Conservation (phyloP, 2,113 vertebrate species). For the Lophura nycthemera region DNA sequence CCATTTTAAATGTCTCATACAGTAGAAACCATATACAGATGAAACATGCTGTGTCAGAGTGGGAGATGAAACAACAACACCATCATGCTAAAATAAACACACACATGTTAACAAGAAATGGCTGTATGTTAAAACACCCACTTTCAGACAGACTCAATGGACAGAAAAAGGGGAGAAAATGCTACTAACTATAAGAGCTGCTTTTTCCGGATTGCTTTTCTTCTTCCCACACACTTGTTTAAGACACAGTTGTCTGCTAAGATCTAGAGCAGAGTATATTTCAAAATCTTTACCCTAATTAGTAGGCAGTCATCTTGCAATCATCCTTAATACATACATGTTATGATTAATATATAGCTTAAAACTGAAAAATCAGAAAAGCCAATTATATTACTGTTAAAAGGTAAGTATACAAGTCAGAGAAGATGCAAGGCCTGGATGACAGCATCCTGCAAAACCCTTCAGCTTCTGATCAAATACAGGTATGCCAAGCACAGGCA, state of each 20-base stretch:
- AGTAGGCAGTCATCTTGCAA: slow-evolving; percentile 69
- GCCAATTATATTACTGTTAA: background rate
- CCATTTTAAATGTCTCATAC: slow-evolving; percentile 77
- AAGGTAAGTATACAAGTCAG: background rate
- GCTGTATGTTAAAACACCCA: slow-evolving; percentile 78
- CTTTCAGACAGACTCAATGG: slow-evolving; percentile 76
- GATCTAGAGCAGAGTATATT: slow-evolving; percentile 73
- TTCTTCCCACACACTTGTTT: slow-evolving; percentile 78
- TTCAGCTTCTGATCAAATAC: background rate
- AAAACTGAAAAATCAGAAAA: slow-evolving; percentile 26
- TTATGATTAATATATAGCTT: background rate
- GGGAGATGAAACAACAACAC: slow-evolving; percentile 74
- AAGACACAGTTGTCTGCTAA: slow-evolving; percentile 73
- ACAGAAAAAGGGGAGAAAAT: slow-evolving; percentile 69
- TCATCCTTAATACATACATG: background rate
- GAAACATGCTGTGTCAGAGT: slow-evolving; percentile 83
- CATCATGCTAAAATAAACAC: slow-evolving; percentile 79
- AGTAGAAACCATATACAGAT: slow-evolving; percentile 73
- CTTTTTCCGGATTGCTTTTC: slow-evolving; percentile 73
- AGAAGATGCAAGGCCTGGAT: background rate
- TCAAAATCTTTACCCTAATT: slow-evolving; percentile 75
- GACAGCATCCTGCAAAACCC: background rate
- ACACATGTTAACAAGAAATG: slow-evolving; percentile 76
- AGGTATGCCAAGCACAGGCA: background rate
- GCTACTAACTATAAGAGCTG: slow-evolving; percentile 77